These are phyloP conservation scores for Forbesichthys papilliferus DNA, from an alignment of 2,113 vertebrate genomes.

Conservation along the genomic window DNA sequence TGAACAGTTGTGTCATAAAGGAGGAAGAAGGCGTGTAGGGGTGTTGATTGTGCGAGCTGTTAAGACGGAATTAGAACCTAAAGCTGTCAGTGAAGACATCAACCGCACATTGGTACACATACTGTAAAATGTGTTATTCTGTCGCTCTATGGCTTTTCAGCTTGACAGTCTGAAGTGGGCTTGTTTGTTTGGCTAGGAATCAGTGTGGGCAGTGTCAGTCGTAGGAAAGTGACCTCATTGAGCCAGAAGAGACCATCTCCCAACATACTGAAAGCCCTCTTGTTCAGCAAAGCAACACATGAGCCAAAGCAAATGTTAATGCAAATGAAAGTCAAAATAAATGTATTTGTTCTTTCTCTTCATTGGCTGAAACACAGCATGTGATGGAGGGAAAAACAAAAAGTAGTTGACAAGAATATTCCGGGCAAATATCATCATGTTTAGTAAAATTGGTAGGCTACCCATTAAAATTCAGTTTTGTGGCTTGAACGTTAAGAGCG, in stretches of 20 bases:
- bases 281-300: constrained; percentile 40
- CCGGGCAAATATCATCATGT: too few species aligned
- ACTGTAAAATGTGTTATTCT: too few species aligned
- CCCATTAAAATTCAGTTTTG: too few species aligned
- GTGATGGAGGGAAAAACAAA: constrained; percentile 32
- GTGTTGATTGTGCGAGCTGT: constrained; percentile 35
- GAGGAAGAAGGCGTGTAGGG: constrained; percentile 22
- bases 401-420: not conserved
- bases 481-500: too few species aligned
- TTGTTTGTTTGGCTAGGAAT: constrained; percentile 43
- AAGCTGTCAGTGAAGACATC: constrained; percentile 6
- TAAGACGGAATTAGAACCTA: constrained; percentile 33
- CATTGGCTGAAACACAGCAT: constrained; percentile 39
- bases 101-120: not conserved
- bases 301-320: constrained; percentile 48
- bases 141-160: too few species aligned
- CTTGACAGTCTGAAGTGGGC: constrained; percentile 34
- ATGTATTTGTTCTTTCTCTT: constrained; percentile 35
- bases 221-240: constrained; percentile 57
- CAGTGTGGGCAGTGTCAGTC: constrained; percentile 9
- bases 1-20: constrained; percentile 50
- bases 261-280: constrained; percentile 44
- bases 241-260: constrained; percentile 36
- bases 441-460: too few species aligned
- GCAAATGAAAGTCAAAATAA: constrained; percentile 30